phyloP scores from a whole-genome alignment of 2,888 invertebrate genomes.

The Erebia epiphron region DNA sequence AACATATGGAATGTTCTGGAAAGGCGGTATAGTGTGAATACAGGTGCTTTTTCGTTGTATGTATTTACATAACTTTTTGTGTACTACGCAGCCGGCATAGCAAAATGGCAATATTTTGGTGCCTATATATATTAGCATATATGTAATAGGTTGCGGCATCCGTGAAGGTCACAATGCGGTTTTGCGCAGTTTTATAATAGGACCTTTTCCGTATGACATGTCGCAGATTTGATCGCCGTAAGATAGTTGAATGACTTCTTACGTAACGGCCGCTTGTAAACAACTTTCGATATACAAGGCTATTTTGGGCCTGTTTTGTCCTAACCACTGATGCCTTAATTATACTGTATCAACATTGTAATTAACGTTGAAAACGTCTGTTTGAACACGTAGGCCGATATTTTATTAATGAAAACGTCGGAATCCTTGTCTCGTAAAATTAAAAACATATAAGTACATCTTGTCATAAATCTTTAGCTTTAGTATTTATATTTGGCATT shows the following conservation, averaged over 20 bases:
- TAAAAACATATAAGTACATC: not conserved
- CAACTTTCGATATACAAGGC: conserved; percentile 70
- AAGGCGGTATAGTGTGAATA: conserved; percentile 47
- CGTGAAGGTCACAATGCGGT: conserved; percentile 59
- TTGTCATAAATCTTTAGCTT: not conserved
- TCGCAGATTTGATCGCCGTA: conserved; percentile 37
- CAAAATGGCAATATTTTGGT: conserved; percentile 37
- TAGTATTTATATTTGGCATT: too few species aligned
- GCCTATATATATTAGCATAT: conserved; percentile 27
- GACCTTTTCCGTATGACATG: conserved; percentile 40
- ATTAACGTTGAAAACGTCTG: not conserved
- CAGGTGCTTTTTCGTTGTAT: conserved; percentile 34
- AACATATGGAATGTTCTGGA: conserved; percentile 63
- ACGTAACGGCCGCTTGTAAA: conserved; percentile 63
- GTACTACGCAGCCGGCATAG: conserved; percentile 61
- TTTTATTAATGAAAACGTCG: too few species aligned
- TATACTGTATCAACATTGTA: conserved; percentile 8
- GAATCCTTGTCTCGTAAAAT: not conserved
- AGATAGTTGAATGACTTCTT: conserved; percentile 61
- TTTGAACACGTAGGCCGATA: too few species aligned
- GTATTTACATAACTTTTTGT: conserved; percentile 62
- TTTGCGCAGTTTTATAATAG: conserved; percentile 53
- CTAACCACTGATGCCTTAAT: conserved; percentile 1
- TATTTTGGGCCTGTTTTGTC: conserved; percentile 48
- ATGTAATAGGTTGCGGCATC: conserved; percentile 46